A percentile compares a stretch with the other conserved stretches of the same genome.
Evolutionary conservation across 2,888 invertebrate genomes (phyloP).

Genomic region (Myathropa florea): DNA sequence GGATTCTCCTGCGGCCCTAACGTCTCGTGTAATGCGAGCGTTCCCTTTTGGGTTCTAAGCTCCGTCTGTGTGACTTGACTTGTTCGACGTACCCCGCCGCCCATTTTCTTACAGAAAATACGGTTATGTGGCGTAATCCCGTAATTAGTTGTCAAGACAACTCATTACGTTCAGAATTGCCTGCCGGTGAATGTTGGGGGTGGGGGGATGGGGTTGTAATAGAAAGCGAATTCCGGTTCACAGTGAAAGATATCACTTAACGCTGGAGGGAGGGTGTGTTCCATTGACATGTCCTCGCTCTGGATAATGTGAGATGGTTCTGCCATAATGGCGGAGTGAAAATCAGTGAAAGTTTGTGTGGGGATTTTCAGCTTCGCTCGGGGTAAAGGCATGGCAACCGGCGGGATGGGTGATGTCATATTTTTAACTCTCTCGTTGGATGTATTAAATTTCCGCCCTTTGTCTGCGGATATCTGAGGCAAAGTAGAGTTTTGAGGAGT

Average conservation of each 20-base stretch:
- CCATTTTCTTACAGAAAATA: background rate
- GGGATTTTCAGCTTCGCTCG: background rate
- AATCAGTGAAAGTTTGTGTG: background rate
- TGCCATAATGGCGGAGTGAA: background rate
- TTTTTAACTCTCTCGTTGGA: background rate
- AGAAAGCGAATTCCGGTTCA: background rate
- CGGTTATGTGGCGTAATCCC: conserved; percentile 43
- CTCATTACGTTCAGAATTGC: conserved; percentile 40
- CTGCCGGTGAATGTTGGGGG: background rate
- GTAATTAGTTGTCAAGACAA: conserved; percentile 61
- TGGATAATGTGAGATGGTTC: background rate
- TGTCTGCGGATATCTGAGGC: too few species aligned
- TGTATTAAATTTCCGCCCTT: too few species aligned
- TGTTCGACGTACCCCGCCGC: background rate
- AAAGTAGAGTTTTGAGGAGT: too few species aligned
- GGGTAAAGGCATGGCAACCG: background rate
- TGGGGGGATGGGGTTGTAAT: background rate
- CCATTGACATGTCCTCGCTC: conserved; percentile 7
- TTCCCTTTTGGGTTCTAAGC: background rate
- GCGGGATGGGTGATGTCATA: background rate
- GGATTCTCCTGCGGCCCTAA: too few species aligned
- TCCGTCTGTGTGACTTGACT: background rate
- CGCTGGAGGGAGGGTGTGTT: background rate
- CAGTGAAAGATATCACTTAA: conserved; percentile 17
- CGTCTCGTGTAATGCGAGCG: background rate